Evolutionary conservation across 2,113 vertebrate species (phyloP).

Genomic region (Herpailurus yagouaroundi): DNA sequence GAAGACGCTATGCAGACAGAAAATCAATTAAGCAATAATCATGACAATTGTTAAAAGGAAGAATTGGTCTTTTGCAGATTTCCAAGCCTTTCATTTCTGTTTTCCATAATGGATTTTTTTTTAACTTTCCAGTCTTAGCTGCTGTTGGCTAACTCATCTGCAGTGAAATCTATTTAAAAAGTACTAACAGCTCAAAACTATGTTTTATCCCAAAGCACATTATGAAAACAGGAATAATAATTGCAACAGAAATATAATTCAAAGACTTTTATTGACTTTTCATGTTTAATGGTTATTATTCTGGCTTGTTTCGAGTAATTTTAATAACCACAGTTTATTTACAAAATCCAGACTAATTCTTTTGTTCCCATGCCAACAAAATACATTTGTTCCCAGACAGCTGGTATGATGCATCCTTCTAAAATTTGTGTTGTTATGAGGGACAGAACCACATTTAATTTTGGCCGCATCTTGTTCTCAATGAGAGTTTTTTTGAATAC

Average conservation of each 20-base stretch:
- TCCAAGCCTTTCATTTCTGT: constrained; percentile 80
- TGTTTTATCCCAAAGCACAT: constrained; percentile 79
- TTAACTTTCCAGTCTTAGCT: constrained; percentile 47
- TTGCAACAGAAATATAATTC: constrained; percentile 83
- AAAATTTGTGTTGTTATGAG: constrained; percentile 73
- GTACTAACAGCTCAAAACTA: constrained; percentile 76
- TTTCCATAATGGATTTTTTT: constrained; percentile 80
- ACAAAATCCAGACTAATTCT: constrained; percentile 80
- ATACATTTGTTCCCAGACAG: constrained; percentile 85
- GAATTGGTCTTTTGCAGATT: constrained; percentile 72
- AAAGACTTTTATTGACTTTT: constrained; percentile 82
- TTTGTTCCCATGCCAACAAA: constrained; percentile 86
- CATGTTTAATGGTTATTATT: constrained; percentile 84
- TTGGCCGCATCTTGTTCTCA: constrained; percentile 79
- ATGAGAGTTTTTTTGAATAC: constrained; percentile 45
- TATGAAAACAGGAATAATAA: constrained; percentile 82
- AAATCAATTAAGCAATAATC: constrained; percentile 78
- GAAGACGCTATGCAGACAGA: constrained; percentile 69
- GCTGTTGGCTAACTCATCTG: constrained; percentile 66
- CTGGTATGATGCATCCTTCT: constrained; percentile 77
- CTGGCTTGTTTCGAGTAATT: constrained; percentile 79
- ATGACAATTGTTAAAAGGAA: constrained; percentile 76
- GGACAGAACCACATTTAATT: constrained; percentile 64
- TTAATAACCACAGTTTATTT: constrained; percentile 86
- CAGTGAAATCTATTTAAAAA: constrained; percentile 75